Percentiles rank a stretch among this genome's conserved stretches.
Conservation (phyloP, 2,888 invertebrate genomes). For the Tholera decimalis region DNA sequence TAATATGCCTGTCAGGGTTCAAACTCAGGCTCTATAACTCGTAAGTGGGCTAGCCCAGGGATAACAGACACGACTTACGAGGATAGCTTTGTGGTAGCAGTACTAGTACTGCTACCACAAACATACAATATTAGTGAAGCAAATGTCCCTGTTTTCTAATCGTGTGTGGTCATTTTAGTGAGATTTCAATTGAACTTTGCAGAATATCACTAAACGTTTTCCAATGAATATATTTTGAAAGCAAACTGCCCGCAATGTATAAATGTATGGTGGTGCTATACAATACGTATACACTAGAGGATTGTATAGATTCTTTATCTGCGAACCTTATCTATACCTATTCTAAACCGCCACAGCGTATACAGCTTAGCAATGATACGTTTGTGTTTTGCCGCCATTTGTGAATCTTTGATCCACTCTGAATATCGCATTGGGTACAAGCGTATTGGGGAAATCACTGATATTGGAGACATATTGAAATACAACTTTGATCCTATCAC, state of each 20-base stretch:
- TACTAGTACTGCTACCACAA: too few relatives aligned
- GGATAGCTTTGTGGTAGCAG: too few relatives aligned
- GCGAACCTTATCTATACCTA: neutral
- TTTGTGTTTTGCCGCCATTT: neutral
- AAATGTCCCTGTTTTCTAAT: too few relatives aligned
- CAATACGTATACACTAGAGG: neutral
- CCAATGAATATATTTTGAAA: neutral
- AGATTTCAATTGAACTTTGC: too few relatives aligned
- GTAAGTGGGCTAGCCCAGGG: too few relatives aligned
- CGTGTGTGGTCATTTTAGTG: too few relatives aligned
- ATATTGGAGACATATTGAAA: neutral
- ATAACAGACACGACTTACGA: too few relatives aligned
- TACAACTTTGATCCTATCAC: neutral
- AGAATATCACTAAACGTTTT: neutral
- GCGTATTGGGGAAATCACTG: neutral
- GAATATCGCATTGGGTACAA: conserved; percentile 9
- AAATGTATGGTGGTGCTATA: neutral
- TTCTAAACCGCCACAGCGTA: neutral
- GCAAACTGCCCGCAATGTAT: neutral
- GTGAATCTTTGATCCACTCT: neutral
- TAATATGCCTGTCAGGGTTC: too few relatives aligned
- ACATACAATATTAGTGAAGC: too few relatives aligned
- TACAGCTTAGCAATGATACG: neutral
- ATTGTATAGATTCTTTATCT: neutral
- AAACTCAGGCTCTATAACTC: too few relatives aligned